phyloP scores from a whole-genome alignment of 1,140 invertebrate species.

The Alviniconcha marisindica region DNA sequence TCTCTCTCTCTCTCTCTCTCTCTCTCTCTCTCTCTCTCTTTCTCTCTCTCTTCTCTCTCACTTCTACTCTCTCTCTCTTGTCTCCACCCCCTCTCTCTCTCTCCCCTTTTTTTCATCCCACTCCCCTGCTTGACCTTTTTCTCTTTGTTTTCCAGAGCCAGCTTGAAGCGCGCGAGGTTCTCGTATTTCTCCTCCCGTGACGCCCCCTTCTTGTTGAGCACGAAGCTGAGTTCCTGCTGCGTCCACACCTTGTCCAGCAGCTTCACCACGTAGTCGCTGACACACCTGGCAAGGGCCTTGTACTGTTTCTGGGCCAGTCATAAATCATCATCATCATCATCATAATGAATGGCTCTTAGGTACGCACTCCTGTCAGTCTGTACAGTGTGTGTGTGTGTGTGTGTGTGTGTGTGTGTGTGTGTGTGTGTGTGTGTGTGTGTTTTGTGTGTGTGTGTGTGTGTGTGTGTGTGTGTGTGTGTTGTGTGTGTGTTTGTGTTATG shows the following conservation, averaged over 20 bases:
- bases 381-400: no score
- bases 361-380: no score
- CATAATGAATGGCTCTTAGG: no score
- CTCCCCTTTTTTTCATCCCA: neutral
- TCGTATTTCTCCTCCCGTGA: constrained; percentile 63
- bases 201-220: constrained; percentile 69
- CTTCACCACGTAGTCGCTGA: constrained; percentile 76
- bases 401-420: no score
- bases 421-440: no score
- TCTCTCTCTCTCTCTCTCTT: neutral
- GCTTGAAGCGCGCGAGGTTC: constrained; percentile 71
- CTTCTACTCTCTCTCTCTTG: no score
- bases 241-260: constrained; percentile 73
- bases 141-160: constrained; percentile 72
- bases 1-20: no score
- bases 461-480: no score
- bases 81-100: neutral
- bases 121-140: constrained; percentile 64
- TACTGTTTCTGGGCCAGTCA: constrained; percentile 78
- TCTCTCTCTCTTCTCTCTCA: no score
- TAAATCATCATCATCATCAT: no score
- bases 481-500: no score
- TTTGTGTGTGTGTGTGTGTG: no score
- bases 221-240: constrained; percentile 70
- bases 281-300: constrained; percentile 77